Evolutionary conservation across 2,113 vertebrate species (phyloP).

Genomic region (Ancistrus triradiatus): DNA sequence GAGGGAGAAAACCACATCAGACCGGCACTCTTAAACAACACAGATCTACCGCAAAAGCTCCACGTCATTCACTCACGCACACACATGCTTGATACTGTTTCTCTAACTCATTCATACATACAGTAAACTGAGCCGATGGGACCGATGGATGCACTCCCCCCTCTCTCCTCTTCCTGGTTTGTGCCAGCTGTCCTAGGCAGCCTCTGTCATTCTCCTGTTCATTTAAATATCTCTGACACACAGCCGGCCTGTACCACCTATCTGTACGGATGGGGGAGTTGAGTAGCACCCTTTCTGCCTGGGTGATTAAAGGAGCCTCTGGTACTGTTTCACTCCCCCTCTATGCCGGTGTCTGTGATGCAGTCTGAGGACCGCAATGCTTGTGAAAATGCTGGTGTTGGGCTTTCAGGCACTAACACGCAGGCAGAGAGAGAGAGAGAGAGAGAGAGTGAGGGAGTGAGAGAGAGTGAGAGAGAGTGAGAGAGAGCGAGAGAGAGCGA

Average conservation of each 20-base stretch:
- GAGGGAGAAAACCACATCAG: slow-evolving; percentile 29
- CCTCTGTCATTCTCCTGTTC: slow-evolving; percentile 66
- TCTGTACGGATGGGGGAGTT: slow-evolving; percentile 45
- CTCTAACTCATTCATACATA: slow-evolving; percentile 67
- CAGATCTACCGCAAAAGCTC: slow-evolving; percentile 21
- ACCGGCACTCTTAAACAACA: slow-evolving; percentile 25
- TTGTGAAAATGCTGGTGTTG: slow-evolving; percentile 20
- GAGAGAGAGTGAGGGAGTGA: neutral
- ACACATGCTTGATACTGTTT: slow-evolving; percentile 43
- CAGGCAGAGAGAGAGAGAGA: neutral
- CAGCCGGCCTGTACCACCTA: slow-evolving; percentile 66
- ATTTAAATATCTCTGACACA: slow-evolving; percentile 74
- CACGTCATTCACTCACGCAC: slow-evolving; percentile 40
- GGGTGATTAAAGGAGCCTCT: neutral
- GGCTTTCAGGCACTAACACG: slow-evolving; percentile 10
- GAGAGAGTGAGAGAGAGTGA: neutral
- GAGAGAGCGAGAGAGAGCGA: too few species aligned
- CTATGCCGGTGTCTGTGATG: neutral
- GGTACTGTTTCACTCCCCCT: slow-evolving; percentile 7
- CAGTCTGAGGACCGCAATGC: slow-evolving; percentile 21
- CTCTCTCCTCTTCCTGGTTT: slow-evolving; percentile 62
- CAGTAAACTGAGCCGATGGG: slow-evolving; percentile 60
- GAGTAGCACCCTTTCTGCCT: slow-evolving; percentile 26
- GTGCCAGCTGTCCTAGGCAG: slow-evolving; percentile 68
- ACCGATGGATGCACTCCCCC: slow-evolving; percentile 41